Percentiles rank a stretch among this genome's conserved stretches.
Evolutionary conservation across 2,797 vertebrate species (phyloP).

Genomic region (Sternarchorhynchus goeldii): DNA sequence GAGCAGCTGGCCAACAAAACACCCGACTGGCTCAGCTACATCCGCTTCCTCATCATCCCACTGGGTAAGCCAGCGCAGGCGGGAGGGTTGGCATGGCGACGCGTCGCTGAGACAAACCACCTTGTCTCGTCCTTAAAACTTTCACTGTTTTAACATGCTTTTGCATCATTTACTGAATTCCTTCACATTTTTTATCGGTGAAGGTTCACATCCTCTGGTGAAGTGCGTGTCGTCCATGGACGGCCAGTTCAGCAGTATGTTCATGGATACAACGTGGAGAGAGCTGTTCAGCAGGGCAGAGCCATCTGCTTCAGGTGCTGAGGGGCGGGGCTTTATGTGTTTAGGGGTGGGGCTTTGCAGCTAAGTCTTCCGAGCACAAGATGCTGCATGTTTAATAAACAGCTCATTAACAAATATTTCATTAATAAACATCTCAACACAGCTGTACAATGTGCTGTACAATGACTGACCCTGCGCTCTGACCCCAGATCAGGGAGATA

Average conservation of each 20-base stretch:
- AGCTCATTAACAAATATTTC: no score
- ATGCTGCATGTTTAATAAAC: no score
- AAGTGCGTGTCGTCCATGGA: slow-evolving; percentile 81
- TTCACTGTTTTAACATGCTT: no score
- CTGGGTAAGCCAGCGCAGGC: slow-evolving; percentile 64
- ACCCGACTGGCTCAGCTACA: slow-evolving; percentile 81
- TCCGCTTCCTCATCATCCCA: slow-evolving; percentile 80
- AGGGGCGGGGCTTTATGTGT: no score
- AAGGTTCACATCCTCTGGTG: slow-evolving; percentile 80
- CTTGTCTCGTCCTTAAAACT: no score
- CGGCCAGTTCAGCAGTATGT: slow-evolving; percentile 78
- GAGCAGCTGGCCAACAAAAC: slow-evolving; percentile 83
- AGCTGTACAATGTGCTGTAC: no score
- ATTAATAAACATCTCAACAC: no score
- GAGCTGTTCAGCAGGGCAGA: slow-evolving; percentile 80
- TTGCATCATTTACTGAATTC: no score
- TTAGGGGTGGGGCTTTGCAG: no score
- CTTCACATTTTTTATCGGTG: neutral
- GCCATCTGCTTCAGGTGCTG: slow-evolving; percentile 73
- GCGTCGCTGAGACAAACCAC: neutral
- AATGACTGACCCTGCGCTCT: no score
- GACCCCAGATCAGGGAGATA: no score
- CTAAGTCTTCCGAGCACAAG: no score
- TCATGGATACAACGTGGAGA: slow-evolving; percentile 81
- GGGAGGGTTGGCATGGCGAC: neutral